Base-by-base conservation (phyloP, 2,797 vertebrate species). In the Decapterus maruadsi region DNA sequence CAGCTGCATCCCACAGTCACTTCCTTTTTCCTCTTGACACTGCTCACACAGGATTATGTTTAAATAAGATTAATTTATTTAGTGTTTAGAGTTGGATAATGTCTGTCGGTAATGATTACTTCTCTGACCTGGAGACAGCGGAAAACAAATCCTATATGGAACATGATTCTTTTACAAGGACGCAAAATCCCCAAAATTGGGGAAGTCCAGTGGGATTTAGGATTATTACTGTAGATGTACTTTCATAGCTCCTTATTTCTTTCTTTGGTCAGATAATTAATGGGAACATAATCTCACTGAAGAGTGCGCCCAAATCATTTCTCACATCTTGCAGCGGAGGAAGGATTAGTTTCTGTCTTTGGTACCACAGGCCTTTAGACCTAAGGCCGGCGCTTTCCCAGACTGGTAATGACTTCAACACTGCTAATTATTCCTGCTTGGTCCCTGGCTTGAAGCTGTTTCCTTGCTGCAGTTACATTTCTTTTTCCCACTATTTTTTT, bases 331-430 rank as follows among this genome's bases (percentile, higher is more conserved):
- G 19, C 61, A 65, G 62, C 55, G 71, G 67, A 66, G 72, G 66
- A 72, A 20, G 36, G 14, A 80, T 65, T 60, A 69, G 59, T 66
- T 82, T 75, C 82, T 16, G 56, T 82, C 83, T 90, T 90, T 90
- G 78, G 77, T 80, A 17, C 69, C 40, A 55, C 19, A 20, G 38
- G 19, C 34, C 38, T 72, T 68, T 14, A 46, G 14, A 71, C 56
- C 36, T 64, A 12, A 74, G 69, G 54, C 59, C 17, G 20, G 71
- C 12, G 59, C 54, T 62, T 43, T 77, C 38, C 26, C 57, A 74
- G 20, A 76, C 67, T 66, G 16, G 19, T 71, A 78, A 68, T 75
- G 50, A 78, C 78, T 75, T 72, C 19, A 72, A 0, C 29, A 19
- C 71, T 72, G 59, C 40, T 81, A 65, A 80, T 81, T 61, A 81